A percentile compares a stretch with the other conserved stretches of the same genome.
These are phyloP conservation scores for Cerceris ruficornis DNA, from an alignment of 2,888 invertebrate species.

Conservation along the genomic window DNA sequence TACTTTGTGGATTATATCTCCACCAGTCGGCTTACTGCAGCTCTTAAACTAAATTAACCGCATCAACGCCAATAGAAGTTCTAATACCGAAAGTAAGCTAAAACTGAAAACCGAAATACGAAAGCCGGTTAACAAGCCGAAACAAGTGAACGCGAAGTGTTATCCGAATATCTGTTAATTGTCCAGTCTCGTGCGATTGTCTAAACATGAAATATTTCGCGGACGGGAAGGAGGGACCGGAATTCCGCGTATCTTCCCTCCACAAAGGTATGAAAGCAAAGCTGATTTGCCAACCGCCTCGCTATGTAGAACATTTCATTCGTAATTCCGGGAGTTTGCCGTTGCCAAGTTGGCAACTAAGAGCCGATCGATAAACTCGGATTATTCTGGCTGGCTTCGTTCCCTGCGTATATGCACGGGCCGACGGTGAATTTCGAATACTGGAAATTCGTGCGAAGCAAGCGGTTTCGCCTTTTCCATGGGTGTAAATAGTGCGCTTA, in stretches of 20 bases:
- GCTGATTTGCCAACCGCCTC: slow-evolving; percentile 52
- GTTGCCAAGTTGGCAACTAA: slow-evolving; percentile 72
- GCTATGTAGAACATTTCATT: slow-evolving; percentile 66
- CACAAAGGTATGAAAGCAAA: slow-evolving; percentile 56
- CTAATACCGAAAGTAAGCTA: no score
- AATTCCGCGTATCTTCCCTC: slow-evolving; percentile 37
- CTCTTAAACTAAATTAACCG: no score
- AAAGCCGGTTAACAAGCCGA: not conserved
- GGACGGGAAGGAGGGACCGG: slow-evolving; percentile 11
- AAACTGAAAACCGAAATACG: not conserved
- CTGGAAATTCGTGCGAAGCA: slow-evolving; percentile 19
- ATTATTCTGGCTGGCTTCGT: slow-evolving; percentile 65
- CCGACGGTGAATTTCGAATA: slow-evolving; percentile 30
- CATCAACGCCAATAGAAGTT: no score
- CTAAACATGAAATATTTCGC: slow-evolving; percentile 17
- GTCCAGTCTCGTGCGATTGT: not conserved
- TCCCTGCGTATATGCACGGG: slow-evolving; percentile 31
- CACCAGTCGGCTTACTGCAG: no score
- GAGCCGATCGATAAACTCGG: slow-evolving; percentile 68
- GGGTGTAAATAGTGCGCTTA: slow-evolving; percentile 30
- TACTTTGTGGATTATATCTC: no score
- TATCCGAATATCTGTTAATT: not conserved
- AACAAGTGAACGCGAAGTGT: not conserved
- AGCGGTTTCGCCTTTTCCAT: slow-evolving; percentile 25
- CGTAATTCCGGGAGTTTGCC: slow-evolving; percentile 66